These are phyloP conservation scores for Lordiphosa fenestrarum DNA, from an alignment of 2,888 invertebrate genomes.

Conservation along the genomic window DNA sequence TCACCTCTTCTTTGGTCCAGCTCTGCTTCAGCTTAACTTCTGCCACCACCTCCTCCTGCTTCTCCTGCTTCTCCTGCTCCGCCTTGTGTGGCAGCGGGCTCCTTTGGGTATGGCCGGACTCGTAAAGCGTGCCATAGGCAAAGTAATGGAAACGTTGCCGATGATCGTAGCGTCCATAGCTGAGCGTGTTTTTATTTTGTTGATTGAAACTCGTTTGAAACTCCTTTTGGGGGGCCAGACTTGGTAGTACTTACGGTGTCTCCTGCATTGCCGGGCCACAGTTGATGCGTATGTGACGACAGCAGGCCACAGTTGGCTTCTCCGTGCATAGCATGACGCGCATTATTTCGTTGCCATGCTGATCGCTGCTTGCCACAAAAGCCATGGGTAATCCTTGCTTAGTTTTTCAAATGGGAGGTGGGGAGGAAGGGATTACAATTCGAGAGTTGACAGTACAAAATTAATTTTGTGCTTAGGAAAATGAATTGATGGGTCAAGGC, in stretches of 20 bases:
- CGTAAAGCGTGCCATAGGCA: slow-evolving; percentile 6
- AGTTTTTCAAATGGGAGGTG: neutral
- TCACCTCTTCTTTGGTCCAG: slow-evolving; percentile 18
- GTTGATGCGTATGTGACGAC: slow-evolving; percentile 35
- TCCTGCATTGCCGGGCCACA: slow-evolving; percentile 5
- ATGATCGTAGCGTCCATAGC: slow-evolving; percentile 32
- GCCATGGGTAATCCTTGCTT: slow-evolving; percentile 22
- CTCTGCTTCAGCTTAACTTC: neutral
- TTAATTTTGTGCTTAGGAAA: slow-evolving; percentile 2
- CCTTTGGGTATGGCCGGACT: neutral
- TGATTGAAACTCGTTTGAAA: neutral
- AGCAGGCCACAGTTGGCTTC: slow-evolving; percentile 28
- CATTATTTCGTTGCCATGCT: slow-evolving; percentile 32
- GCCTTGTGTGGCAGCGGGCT: too few species aligned
- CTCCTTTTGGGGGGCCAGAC: neutral
- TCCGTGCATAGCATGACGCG: slow-evolving; percentile 31
- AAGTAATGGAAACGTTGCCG: slow-evolving; percentile 23
- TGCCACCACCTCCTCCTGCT: too few species aligned
- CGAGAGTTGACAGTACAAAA: slow-evolving; percentile 1
- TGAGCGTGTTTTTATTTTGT: neutral
- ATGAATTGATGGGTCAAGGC: too few species aligned
- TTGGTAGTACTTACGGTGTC: slow-evolving; percentile 14
- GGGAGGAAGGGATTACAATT: neutral
- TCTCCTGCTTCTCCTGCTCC: too few species aligned
- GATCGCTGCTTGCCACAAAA: slow-evolving; percentile 36